A percentile compares a stretch with the other conserved stretches of the same genome.
Evolutionary conservation across 1,140 invertebrate species (phyloP).

Genomic region (Drosophila ambigua): DNA sequence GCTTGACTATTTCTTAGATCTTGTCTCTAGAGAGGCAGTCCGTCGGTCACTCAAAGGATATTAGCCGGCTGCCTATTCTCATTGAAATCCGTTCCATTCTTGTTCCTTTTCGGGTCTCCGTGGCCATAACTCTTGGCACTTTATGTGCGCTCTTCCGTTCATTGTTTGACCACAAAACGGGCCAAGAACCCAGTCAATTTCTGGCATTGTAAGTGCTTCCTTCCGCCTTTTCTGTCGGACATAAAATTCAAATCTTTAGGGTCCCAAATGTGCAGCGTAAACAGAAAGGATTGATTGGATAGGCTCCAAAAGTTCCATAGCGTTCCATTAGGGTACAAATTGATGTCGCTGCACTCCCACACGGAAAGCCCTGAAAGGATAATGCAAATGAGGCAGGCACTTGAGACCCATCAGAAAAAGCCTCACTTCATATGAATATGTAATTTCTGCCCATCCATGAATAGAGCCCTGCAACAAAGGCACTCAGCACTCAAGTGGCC

Average conservation of each 20-base stretch:
- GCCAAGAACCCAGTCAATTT: slow-evolving; percentile 37
- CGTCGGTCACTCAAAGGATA: slow-evolving; percentile 51
- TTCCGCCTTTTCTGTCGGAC: slow-evolving; percentile 40
- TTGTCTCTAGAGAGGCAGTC: slow-evolving; percentile 26
- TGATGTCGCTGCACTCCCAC: slow-evolving; percentile 11
- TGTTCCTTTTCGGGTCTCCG: slow-evolving; percentile 22
- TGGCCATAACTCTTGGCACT: slow-evolving; percentile 52
- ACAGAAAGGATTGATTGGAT: slow-evolving; percentile 37
- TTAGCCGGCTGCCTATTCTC: slow-evolving; percentile 40
- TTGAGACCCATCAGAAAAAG: slow-evolving; percentile 48
- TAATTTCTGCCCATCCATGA: slow-evolving; percentile 46
- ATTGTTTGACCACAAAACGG: slow-evolving; percentile 56
- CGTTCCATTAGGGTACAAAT: slow-evolving; percentile 12
- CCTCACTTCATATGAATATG: slow-evolving; percentile 52
- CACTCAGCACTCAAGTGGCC: slow-evolving; percentile 44
- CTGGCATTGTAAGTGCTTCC: slow-evolving; percentile 21
- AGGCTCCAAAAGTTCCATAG: background rate
- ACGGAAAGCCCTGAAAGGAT: slow-evolving; percentile 34
- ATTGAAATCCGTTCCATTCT: slow-evolving; percentile 45
- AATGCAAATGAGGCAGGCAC: slow-evolving; percentile 53
- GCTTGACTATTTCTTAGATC: slow-evolving; percentile 57
- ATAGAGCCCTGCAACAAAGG: slow-evolving; percentile 32
- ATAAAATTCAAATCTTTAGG: slow-evolving; percentile 23
- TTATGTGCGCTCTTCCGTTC: slow-evolving; percentile 39
- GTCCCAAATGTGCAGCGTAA: slow-evolving; percentile 29